phyloP scores from a whole-genome alignment of 2,113 vertebrate species.

The Salvelinus fontinalis region DNA sequence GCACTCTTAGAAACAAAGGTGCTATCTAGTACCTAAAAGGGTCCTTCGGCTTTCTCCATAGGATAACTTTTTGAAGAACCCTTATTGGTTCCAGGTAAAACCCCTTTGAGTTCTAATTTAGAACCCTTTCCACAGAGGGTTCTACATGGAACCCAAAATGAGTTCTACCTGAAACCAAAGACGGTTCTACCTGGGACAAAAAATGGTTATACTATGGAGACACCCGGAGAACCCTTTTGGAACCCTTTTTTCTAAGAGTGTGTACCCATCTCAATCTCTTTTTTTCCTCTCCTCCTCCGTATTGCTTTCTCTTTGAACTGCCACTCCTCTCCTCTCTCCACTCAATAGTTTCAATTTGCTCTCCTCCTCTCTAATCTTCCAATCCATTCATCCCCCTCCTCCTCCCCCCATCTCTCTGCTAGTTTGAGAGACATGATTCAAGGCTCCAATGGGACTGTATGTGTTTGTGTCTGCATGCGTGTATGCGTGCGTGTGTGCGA shows the following conservation, averaged over 20 bases:
- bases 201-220: too few species aligned
- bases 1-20: neutral
- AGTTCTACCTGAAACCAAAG: too few species aligned
- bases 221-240: too few species aligned
- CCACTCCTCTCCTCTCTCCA: slow-evolving; percentile 27
- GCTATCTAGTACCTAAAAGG: too few species aligned
- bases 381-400: slow-evolving; percentile 62
- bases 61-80: too few species aligned
- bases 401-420: slow-evolving; percentile 49
- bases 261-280: neutral
- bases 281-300: slow-evolving; percentile 35
- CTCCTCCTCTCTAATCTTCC: slow-evolving; percentile 65
- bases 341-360: slow-evolving; percentile 71
- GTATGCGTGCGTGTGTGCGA: neutral
- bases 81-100: too few species aligned
- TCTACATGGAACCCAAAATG: too few species aligned
- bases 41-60: too few species aligned
- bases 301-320: neutral
- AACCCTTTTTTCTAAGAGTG: too few species aligned
- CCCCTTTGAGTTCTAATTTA: too few species aligned
- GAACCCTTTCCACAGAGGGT: too few species aligned
- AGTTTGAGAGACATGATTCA: slow-evolving; percentile 52
- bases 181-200: too few species aligned
- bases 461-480: neutral
- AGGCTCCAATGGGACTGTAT: slow-evolving; percentile 10